These are phyloP conservation scores for Uloborus plumipes DNA, from an alignment of 2,888 invertebrate species.

Conservation along the genomic window DNA sequence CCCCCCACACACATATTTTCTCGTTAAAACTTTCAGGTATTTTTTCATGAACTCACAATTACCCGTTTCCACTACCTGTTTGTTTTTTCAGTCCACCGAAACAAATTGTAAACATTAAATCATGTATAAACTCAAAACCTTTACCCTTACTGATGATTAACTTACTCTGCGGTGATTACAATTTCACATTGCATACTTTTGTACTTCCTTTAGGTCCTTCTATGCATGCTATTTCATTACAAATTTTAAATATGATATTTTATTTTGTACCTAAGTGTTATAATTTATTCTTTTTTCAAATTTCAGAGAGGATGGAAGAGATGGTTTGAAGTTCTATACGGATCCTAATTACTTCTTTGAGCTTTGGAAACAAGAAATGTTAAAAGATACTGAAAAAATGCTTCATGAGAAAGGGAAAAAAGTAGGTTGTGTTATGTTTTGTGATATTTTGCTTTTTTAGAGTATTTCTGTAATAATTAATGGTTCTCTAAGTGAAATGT, in stretches of 20 bases:
- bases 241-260: neutral
- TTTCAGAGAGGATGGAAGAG: slow-evolving; percentile 90
- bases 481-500: too few species aligned
- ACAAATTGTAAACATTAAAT: too few species aligned
- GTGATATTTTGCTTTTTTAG: neutral
- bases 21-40: too few species aligned
- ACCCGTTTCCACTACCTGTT: too few species aligned
- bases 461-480: neutral
- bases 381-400: slow-evolving; percentile 94
- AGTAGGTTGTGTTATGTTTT: slow-evolving; percentile 72
- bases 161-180: too few species aligned
- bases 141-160: too few species aligned
- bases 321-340: slow-evolving; percentile 98
- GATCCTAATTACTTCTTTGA: slow-evolving; percentile 99
- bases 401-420: slow-evolving; percentile 92
- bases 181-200: too few species aligned
- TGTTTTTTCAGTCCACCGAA: too few species aligned
- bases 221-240: neutral
- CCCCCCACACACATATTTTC: too few species aligned
- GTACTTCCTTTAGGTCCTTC: too few species aligned
- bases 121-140: too few species aligned
- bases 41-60: too few species aligned
- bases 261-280: neutral
- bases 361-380: slow-evolving; percentile 97
- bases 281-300: neutral